Base-by-base conservation (phyloP, 2,888 invertebrate species). In the Aphrophora alni region DNA sequence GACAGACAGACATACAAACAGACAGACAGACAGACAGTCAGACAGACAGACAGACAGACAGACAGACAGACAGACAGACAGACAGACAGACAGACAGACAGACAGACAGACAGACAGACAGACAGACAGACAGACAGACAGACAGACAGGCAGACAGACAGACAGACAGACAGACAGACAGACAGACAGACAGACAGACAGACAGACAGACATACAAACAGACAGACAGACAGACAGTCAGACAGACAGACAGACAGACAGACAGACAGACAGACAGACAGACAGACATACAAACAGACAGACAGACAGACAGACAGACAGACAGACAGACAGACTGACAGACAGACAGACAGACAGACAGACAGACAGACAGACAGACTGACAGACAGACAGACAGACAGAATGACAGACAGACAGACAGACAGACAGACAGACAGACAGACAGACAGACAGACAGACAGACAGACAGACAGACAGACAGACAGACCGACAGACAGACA, bases 271-370 rank as follows among this genome's bases (percentile, higher is more conserved):
- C 77, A 77, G 77, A 77, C 77, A 77, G 77, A 77, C n/a, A n/a
- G n/a, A n/a, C n/a, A n/a, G n/a, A n/a, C n/a, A n/a, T n/a, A n/a
- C n/a, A n/a, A n/a, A n/a, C 77, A 77, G 77, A 77, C 77, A 77
- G 77, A 77, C 77, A 77, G 77, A 77, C 77, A 77, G 77, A 77
- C 77, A 44, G 77, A 69, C 59, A 77, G 68, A 70, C 25, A 79
- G 79, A 79, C 77, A 79, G 79, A 79, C 77, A 79, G 79, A 79
- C 77, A 79, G 79, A 79, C 77, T 78, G 79, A 79, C 77, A 79
- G 79, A 79, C 77, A 79, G 79, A 79, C 77, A 79, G 79, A 79
- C 77, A 79, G 79, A 79, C 78, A 77, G 77, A 77, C 77, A 77
- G 77, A 77, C 77, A 77, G 77, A 77, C 77, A 77, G 77, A 77